Percentiles rank a stretch among this genome's conserved stretches.
phyloP scores from a whole-genome alignment of 2,797 vertebrate species.

The Tragelaphus eurycerus region DNA sequence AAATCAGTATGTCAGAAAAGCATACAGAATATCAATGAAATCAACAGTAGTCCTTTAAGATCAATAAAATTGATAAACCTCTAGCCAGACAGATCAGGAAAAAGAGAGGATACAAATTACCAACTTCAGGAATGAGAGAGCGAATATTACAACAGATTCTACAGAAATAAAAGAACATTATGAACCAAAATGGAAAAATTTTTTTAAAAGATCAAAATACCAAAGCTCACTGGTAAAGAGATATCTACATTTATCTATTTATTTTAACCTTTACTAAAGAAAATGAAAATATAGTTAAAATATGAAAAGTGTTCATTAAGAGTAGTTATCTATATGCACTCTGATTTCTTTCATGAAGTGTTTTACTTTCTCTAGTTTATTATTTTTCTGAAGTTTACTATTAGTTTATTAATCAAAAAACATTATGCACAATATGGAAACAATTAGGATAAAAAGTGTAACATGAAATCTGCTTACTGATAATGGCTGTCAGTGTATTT shows the following conservation, averaged over 20 bases:
- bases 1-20: background rate
- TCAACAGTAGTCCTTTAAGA: background rate
- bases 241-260: background rate
- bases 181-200: background rate
- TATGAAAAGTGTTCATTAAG: background rate
- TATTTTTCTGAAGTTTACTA: background rate
- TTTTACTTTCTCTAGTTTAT: background rate
- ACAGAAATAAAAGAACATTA: background rate
- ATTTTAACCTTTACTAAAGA: background rate
- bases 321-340: background rate
- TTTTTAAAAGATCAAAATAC: background rate
- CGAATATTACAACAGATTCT: background rate
- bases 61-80: background rate
- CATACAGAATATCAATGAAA: background rate
- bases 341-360: background rate
- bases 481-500: background rate
- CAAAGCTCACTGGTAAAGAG: background rate
- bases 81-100: background rate
- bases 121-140: background rate
- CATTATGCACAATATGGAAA: background rate
- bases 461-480: background rate
- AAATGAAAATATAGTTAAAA: background rate
- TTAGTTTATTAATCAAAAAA: background rate
- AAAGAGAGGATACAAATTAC: background rate
- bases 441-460: background rate